These are phyloP conservation scores for Ceryle rudis DNA, from an alignment of 2,797 vertebrate genomes.

Conservation along the genomic window DNA sequence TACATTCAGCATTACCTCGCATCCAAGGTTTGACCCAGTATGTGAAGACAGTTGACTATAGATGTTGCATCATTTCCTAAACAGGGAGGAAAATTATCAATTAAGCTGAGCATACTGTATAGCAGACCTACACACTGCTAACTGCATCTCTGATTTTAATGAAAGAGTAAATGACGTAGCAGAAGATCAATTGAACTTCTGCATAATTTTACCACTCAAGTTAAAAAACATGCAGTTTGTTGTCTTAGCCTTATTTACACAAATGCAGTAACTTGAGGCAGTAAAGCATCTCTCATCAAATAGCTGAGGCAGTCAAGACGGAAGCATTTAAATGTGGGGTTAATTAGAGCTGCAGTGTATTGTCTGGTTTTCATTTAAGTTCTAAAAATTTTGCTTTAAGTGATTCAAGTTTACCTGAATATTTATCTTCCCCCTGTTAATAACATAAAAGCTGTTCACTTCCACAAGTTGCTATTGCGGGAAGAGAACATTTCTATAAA, in stretches of 20 bases:
- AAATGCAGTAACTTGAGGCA: conserved; percentile 65
- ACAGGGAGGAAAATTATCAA: conserved; percentile 41
- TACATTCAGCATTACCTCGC: conserved; percentile 82
- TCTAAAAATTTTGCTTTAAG: not conserved
- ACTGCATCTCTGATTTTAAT: not conserved
- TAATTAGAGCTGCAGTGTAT: conserved; percentile 50
- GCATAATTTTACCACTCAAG: conserved; percentile 20
- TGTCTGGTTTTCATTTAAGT: not conserved
- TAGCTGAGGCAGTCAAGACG: conserved; percentile 62
- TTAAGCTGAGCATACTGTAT: not conserved
- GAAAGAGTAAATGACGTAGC: conserved; percentile 25
- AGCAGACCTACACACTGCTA: not conserved
- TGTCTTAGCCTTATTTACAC: conserved; percentile 64
- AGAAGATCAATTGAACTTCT: conserved; percentile 26
- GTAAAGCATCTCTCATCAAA: conserved; percentile 63
- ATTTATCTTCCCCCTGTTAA: not conserved
- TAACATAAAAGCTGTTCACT: not conserved
- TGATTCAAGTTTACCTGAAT: not conserved
- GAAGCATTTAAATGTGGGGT: conserved; percentile 56
- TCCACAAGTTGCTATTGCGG: not conserved
- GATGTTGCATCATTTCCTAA: conserved; percentile 93
- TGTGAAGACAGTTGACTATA: conserved; percentile 97
- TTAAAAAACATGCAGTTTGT: conserved; percentile 73
- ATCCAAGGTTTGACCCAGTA: conserved; percentile 94
- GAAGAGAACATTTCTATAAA: not conserved